Evolutionary conservation across 1,140 invertebrate species (phyloP).

Genomic region (Parapsyche elsis): DNA sequence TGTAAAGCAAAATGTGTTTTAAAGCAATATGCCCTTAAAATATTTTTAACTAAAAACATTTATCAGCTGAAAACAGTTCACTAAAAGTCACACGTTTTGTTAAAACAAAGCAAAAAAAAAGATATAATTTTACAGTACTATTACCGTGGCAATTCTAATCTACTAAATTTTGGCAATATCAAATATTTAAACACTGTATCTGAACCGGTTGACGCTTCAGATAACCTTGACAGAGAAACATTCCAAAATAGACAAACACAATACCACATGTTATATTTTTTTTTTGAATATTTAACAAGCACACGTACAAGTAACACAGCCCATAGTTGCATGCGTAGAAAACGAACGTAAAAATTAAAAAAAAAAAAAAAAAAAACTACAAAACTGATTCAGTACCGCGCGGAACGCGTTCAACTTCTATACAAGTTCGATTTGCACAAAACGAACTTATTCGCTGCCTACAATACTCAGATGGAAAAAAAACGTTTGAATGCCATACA

Average conservation of each 20-base stretch:
- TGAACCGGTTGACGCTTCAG: background rate
- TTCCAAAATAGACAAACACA: conserved; percentile 9
- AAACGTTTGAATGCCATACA: background rate
- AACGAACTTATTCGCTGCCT: background rate
- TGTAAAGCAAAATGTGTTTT: background rate
- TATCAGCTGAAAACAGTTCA: too few species aligned
- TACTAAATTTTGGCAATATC: too few species aligned
- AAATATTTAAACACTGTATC: background rate
- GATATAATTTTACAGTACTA: too few species aligned
- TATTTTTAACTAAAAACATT: too few species aligned
- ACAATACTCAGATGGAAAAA: background rate
- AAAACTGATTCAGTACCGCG: background rate
- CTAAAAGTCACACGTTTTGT: too few species aligned
- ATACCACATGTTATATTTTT: background rate
- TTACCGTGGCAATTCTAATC: too few species aligned
- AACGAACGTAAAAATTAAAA: background rate
- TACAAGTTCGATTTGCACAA: conserved; percentile 15
- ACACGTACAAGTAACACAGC: conserved; percentile 37
- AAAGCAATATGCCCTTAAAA: too few species aligned
- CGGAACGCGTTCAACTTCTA: conserved; percentile 25
- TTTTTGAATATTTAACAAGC: background rate
- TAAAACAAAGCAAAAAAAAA: too few species aligned
- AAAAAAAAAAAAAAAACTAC: background rate
- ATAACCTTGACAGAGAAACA: background rate
- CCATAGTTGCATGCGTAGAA: conserved; percentile 12